These are phyloP conservation scores for Muntiacus reevesi DNA, from an alignment of 2,113 vertebrate species.

Conservation along the genomic window DNA sequence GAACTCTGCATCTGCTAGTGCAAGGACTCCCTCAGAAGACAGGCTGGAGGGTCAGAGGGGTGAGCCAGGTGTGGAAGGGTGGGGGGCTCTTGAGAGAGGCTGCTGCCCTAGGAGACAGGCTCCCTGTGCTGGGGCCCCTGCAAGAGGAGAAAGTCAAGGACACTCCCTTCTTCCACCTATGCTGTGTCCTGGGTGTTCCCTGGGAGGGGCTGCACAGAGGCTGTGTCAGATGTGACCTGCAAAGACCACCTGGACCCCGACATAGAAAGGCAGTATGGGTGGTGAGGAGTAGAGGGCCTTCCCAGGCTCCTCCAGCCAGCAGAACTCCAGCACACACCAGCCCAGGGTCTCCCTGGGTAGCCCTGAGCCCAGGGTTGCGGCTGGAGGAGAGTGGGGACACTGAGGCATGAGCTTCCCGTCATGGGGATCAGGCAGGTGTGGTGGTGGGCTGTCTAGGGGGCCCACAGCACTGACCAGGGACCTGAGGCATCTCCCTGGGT, in stretches of 20 bases:
- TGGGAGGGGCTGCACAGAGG: not conserved
- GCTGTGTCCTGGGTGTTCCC: not conserved
- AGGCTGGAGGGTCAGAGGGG: not conserved
- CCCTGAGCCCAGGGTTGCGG: not conserved
- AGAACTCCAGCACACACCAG: not conserved
- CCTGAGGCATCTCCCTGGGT: not conserved
- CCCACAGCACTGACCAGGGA: not conserved
- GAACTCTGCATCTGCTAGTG: not conserved
- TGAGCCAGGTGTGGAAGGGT: not conserved
- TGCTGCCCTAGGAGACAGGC: not conserved
- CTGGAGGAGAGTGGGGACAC: not conserved
- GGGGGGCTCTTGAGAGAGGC: not conserved
- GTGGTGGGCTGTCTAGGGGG: not conserved
- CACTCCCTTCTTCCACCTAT: not conserved
- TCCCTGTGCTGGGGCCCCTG: not conserved
- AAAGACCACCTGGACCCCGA: too few relatives aligned
- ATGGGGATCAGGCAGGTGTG: not conserved
- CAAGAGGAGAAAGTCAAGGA: not conserved
- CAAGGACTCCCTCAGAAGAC: not conserved
- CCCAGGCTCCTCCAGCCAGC: not conserved
- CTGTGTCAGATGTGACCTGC: not conserved
- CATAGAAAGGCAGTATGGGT: not conserved
- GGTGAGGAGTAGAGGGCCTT: not conserved
- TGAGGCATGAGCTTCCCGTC: not conserved
- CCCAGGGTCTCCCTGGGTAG: not conserved